Evolutionary conservation across 2,888 invertebrate genomes (phyloP).

Genomic region (Agrotis ipsilon): DNA sequence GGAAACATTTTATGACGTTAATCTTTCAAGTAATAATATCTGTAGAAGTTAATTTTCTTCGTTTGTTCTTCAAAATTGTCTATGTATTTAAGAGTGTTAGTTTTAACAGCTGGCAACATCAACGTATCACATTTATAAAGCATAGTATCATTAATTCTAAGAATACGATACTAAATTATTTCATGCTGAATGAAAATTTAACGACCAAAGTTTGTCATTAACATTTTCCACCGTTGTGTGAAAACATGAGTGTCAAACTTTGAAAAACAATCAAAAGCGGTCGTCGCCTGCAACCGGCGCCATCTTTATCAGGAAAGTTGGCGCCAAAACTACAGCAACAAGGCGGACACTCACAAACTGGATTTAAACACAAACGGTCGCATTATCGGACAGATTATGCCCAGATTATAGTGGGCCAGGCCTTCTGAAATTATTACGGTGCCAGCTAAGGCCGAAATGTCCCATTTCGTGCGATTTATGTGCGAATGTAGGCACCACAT

Average conservation of each 20-base stretch:
- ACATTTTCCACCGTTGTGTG: conserved; percentile 54
- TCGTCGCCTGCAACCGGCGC: conserved; percentile 75
- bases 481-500: conserved; percentile 87
- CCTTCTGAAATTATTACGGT: conserved; percentile 89
- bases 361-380: conserved; percentile 87
- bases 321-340: conserved; percentile 83
- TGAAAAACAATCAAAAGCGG: conserved; percentile 66
- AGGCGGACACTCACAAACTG: conserved; percentile 79
- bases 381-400: conserved; percentile 90
- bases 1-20: conserved; percentile 18
- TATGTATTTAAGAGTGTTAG: neutral
- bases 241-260: conserved; percentile 69
- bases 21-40: conserved; percentile 1
- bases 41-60: neutral
- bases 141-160: conserved; percentile 18
- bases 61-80: conserved; percentile 8
- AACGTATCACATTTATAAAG: too few relatives aligned
- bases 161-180: conserved; percentile 20
- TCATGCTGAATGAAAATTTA: conserved; percentile 54
- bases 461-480: conserved; percentile 90
- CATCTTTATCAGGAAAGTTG: conserved; percentile 83
- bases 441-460: conserved; percentile 87
- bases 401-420: conserved; percentile 89
- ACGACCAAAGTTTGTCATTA: conserved; percentile 65
- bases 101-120: conserved; percentile 20